Percentiles rank a stretch among this genome's conserved stretches.
phyloP scores from a whole-genome alignment of 2,797 vertebrate species.

The Diglossa cyanea region DNA sequence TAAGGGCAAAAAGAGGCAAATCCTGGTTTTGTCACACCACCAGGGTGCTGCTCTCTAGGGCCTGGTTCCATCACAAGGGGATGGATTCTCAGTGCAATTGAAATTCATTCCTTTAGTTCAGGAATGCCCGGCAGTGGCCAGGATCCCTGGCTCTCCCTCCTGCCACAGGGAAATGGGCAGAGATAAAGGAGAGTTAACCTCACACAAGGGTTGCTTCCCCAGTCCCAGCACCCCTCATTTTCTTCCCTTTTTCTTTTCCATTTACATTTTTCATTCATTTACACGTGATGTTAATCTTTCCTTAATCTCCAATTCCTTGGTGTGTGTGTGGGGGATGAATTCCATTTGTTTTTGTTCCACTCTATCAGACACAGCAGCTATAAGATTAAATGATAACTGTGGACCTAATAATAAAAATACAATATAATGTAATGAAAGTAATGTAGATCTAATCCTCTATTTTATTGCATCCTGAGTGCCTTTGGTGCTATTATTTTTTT shows the following conservation, averaged over 20 bases:
- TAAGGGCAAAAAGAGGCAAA: not conserved
- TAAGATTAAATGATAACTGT: conserved; percentile 77
- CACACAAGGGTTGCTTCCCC: not conserved
- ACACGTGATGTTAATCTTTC: conserved; percentile 68
- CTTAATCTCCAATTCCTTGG: conserved; percentile 70
- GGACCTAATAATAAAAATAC: conserved; percentile 77
- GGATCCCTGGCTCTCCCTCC: not conserved
- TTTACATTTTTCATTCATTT: conserved; percentile 76
- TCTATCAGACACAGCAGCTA: conserved; percentile 72
- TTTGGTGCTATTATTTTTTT: conserved; percentile 72
- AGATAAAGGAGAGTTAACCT: not conserved
- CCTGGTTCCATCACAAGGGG: not conserved
- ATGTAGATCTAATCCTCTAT: conserved; percentile 73
- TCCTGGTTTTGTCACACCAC: not conserved
- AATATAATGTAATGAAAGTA: conserved; percentile 75
- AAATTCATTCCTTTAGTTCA: not conserved
- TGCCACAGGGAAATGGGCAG: rapidly evolving
- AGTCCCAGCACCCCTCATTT: not conserved
- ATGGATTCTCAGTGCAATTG: not conserved
- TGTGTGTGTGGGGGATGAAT: conserved; percentile 41
- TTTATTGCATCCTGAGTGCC: conserved; percentile 78
- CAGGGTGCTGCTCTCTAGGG: not conserved
- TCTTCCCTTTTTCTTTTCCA: not conserved
- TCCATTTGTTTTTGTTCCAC: conserved; percentile 76
- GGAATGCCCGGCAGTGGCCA: not conserved